phyloP scores from a whole-genome alignment of 2,888 invertebrate species.

The Sphecodes monilicornis region DNA sequence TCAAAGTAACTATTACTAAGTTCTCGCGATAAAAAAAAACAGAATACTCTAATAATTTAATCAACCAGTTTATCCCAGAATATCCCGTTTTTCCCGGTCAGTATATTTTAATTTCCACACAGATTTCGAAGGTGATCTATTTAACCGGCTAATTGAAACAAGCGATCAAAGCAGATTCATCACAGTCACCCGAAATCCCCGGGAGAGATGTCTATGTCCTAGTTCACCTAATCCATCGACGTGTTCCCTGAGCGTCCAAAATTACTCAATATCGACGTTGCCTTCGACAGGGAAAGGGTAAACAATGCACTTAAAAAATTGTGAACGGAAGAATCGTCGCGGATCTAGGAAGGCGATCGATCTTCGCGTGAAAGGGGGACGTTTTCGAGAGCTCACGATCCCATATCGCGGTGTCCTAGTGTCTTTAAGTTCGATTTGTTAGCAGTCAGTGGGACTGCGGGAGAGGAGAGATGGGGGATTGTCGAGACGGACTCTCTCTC shows the following conservation, averaged over 20 bases:
- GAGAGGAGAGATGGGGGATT: conserved; percentile 22
- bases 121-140: background rate
- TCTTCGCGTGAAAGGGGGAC: conserved; percentile 7
- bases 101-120: background rate
- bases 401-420: background rate
- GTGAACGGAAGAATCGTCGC: background rate
- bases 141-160: background rate
- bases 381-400: background rate
- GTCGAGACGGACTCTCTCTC: conserved; percentile 41
- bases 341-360: conserved; percentile 19
- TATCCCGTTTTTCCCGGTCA: background rate
- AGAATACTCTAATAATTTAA: no score
- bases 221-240: background rate
- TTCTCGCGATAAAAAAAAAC: no score
- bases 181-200: background rate
- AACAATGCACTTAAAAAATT: background rate
- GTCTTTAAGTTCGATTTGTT: conserved; percentile 51
- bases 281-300: background rate
- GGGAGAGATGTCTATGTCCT: background rate
- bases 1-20: no score
- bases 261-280: conserved; percentile 9
- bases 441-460: conserved; percentile 33
- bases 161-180: background rate
- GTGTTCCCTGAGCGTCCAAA: background rate
- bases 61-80: background rate